phyloP scores from a whole-genome alignment of 1,140 invertebrate species.

The Popillia japonica region DNA sequence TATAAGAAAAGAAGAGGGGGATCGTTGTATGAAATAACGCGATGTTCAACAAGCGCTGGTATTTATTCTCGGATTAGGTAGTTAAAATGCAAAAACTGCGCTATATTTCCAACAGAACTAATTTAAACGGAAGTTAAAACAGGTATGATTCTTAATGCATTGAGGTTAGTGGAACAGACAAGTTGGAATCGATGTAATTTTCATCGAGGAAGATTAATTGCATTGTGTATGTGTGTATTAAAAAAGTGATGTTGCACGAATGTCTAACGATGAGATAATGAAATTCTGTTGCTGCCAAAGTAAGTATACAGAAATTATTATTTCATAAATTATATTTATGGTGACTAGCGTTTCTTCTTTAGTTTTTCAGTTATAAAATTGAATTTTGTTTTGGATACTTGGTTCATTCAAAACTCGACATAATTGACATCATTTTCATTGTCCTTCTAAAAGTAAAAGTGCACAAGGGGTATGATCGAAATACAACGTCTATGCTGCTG shows the following conservation, averaged over 20 bases:
- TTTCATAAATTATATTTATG: too few species aligned
- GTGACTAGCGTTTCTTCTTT: too few species aligned
- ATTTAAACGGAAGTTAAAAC: constrained; percentile 18
- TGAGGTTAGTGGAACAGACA: constrained; percentile 1
- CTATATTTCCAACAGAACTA: constrained; percentile 13
- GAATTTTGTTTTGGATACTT: too few species aligned
- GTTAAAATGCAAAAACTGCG: constrained; percentile 21
- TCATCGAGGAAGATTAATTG: not conserved
- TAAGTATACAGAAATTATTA: too few species aligned
- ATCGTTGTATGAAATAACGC: constrained; percentile 18
- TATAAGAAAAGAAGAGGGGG: constrained; percentile 55
- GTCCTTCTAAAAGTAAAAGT: too few species aligned
- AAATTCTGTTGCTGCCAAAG: not conserved
- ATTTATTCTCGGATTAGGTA: not conserved
- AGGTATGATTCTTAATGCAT: not conserved
- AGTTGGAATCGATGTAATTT: not conserved
- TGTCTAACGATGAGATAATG: not conserved
- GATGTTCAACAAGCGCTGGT: not conserved
- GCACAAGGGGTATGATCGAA: too few species aligned
- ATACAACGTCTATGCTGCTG: too few species aligned
- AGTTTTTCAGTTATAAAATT: too few species aligned
- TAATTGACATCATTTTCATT: too few species aligned
- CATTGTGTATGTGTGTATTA: not conserved
- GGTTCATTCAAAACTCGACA: too few species aligned
- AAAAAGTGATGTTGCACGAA: not conserved